These are phyloP conservation scores for Xenopus tropicalis DNA, from an alignment of 2,113 vertebrate species.

Conservation along the genomic window UCB_Xtro_10.0 CM004450.2:30481001-30481500, in stretches of 20 bases:
- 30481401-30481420: too few species aligned
- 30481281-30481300: constrained; percentile 15
- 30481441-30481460: too few species aligned
- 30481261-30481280: constrained; percentile 34
- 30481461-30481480: too few species aligned
- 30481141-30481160: not conserved
- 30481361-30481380: too few species aligned
- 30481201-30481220: constrained; percentile 33
- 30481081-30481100: not conserved
- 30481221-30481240: constrained; percentile 38
- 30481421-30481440: too few species aligned
- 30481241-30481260: constrained; percentile 38
- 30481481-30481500: too few species aligned
- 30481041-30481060: not conserved
- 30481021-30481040: not conserved
- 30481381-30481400: too few species aligned
- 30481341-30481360: not conserved
- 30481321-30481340: constrained; percentile 4
- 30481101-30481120: not conserved
- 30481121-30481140: not conserved
- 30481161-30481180: constrained; percentile 2
- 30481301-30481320: constrained; percentile 35
- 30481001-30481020: too few species aligned
- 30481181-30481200: constrained; percentile 9
- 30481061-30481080: not conserved